These are phyloP conservation scores for Melieria omissa DNA, from an alignment of 2,888 invertebrate genomes.

Conservation along the genomic window DNA sequence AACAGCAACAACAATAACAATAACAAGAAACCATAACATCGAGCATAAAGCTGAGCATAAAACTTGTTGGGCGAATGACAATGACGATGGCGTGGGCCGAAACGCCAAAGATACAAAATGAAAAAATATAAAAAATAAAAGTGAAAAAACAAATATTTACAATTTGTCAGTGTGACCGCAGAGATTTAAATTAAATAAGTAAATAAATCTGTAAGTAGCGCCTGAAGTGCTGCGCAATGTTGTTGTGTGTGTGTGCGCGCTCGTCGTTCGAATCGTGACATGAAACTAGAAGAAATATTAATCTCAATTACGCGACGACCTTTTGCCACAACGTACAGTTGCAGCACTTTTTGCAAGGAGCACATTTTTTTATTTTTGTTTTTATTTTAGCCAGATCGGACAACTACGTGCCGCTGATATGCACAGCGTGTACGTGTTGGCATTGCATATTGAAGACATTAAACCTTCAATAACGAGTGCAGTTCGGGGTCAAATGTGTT, in stretches of 20 bases:
- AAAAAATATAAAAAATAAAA: conserved; percentile 3
- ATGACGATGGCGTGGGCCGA: conserved; percentile 22
- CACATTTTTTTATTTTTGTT: no score
- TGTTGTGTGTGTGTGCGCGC: neutral
- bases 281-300: conserved; percentile 30
- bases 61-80: neutral
- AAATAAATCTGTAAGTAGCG: neutral
- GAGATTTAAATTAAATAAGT: neutral
- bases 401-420: neutral
- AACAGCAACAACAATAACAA: neutral
- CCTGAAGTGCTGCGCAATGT: neutral
- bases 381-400: neutral
- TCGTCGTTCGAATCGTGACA: conserved; percentile 28
- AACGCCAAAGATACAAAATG: neutral
- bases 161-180: neutral
- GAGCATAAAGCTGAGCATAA: neutral
- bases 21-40: neutral
- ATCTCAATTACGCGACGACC: conserved; percentile 28
- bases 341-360: no score
- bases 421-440: neutral
- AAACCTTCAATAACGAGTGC: no score
- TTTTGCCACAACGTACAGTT: neutral
- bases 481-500: no score
- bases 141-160: neutral
- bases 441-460: conserved; percentile 4